Conservation (phyloP, 2,797 vertebrate genomes). For the Cuculus canorus region DNA sequence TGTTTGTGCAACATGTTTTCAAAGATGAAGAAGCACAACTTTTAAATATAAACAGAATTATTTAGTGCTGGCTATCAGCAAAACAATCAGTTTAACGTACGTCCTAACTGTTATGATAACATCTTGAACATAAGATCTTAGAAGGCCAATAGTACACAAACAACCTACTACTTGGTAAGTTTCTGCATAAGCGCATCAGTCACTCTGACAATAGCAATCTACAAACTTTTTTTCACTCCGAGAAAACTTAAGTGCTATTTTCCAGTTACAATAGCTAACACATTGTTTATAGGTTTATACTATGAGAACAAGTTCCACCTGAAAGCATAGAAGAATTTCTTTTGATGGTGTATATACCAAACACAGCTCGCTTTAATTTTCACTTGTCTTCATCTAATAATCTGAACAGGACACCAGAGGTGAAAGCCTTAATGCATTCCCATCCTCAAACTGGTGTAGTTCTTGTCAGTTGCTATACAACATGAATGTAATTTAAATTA, state of each 20-base stretch:
- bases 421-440: neutral
- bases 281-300: neutral
- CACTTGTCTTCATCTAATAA: neutral
- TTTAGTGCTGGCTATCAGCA: neutral
- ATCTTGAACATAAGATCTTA: neutral
- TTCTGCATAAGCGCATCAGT: neutral
- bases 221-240: neutral
- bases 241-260: neutral
- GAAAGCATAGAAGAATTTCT: neutral
- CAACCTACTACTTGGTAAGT: neutral
- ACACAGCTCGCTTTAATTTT: neutral
- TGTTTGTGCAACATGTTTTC: constrained; percentile 19
- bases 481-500: neutral
- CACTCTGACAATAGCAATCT: neutral
- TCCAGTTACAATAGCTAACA: neutral
- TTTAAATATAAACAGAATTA: constrained; percentile 6
- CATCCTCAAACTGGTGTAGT: neutral
- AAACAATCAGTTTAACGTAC: neutral
- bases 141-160: neutral
- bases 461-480: neutral
- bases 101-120: neutral
- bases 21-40: neutral
- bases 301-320: neutral
- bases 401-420: neutral
- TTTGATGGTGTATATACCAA: neutral